These are phyloP conservation scores for Ctenopoma multispine DNA, from an alignment of 2,797 vertebrate species.

Conservation along the genomic window DNA sequence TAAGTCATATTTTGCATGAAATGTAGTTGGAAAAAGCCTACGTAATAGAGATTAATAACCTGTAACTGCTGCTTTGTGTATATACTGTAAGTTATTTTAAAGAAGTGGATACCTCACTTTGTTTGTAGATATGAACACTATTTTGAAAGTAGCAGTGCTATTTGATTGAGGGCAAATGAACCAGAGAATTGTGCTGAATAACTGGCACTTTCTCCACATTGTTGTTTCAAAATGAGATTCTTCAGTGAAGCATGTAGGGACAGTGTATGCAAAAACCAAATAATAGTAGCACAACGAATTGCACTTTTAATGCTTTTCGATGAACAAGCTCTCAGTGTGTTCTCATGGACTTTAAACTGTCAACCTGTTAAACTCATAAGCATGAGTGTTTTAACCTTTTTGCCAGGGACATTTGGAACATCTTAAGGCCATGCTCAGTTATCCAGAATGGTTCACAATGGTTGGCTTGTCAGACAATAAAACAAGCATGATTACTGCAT, in stretches of 20 bases:
- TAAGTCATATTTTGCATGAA: too few relatives aligned
- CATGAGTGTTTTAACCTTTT: not conserved
- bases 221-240: conserved; percentile 65
- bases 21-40: too few relatives aligned
- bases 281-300: conserved; percentile 23
- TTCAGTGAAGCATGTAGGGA: conserved; percentile 56
- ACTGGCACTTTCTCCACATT: conserved; percentile 47
- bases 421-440: not conserved
- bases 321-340: not conserved
- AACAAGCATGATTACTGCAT: not conserved
- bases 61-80: too few relatives aligned
- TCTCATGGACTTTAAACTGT: not conserved
- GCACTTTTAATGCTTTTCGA: conserved; percentile 16
- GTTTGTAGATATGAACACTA: too few relatives aligned
- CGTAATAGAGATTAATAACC: too few relatives aligned
- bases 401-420: conserved; percentile 20
- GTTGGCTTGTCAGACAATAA: not conserved
- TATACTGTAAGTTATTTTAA: too few relatives aligned
- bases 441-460: not conserved
- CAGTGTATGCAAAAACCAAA: conserved; percentile 14
- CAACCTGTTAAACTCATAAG: too few relatives aligned
- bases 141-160: not conserved
- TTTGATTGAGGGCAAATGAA: conserved; percentile 45
- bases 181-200: conserved; percentile 48
- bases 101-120: too few relatives aligned